Conservation (phyloP, 2,888 invertebrate genomes). For the Agelastica alni region DNA sequence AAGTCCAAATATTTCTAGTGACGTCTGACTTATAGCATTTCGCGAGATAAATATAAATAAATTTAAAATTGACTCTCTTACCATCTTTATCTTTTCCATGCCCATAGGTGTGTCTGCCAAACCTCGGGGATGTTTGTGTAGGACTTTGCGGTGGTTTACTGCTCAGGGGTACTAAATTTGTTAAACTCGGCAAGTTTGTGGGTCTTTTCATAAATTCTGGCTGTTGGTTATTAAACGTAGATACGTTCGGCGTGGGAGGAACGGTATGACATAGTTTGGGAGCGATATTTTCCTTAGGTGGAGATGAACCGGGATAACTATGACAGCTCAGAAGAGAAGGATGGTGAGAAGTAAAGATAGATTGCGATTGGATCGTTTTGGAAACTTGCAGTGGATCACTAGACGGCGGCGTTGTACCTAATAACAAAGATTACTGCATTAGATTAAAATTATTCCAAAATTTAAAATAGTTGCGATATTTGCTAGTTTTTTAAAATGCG, state of each 20-base stretch:
- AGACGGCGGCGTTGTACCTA: constrained; percentile 69
- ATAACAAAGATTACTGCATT: too few relatives aligned
- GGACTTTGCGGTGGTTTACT: constrained; percentile 69
- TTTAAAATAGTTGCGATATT: too few relatives aligned
- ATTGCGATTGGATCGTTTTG: constrained; percentile 9
- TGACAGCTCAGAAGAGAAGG: constrained; percentile 58
- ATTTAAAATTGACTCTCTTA: constrained; percentile 4
- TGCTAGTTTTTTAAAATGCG: too few relatives aligned
- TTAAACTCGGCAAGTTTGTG: constrained; percentile 41
- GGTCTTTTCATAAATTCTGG: constrained; percentile 39
- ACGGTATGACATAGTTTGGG: constrained; percentile 54
- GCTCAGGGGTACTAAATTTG: constrained; percentile 50
- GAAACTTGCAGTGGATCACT: constrained; percentile 51
- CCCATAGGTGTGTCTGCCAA: constrained; percentile 48
- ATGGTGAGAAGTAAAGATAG: constrained; percentile 49
- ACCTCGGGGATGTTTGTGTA: constrained; percentile 63
- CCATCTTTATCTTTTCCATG: constrained; percentile 30
- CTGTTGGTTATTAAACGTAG: constrained; percentile 19
- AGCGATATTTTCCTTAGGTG: constrained; percentile 46
- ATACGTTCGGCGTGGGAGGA: constrained; percentile 58
- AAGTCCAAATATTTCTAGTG: too few relatives aligned
- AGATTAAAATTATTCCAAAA: too few relatives aligned
- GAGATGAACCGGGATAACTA: constrained; percentile 59
- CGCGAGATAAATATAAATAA: neutral
- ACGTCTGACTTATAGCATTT: too few relatives aligned